Evolutionary conservation across 1,140 invertebrate species (phyloP), one percentile per base, ranked within the genome.

Genomic region (Antheraea mylitta): DNA sequence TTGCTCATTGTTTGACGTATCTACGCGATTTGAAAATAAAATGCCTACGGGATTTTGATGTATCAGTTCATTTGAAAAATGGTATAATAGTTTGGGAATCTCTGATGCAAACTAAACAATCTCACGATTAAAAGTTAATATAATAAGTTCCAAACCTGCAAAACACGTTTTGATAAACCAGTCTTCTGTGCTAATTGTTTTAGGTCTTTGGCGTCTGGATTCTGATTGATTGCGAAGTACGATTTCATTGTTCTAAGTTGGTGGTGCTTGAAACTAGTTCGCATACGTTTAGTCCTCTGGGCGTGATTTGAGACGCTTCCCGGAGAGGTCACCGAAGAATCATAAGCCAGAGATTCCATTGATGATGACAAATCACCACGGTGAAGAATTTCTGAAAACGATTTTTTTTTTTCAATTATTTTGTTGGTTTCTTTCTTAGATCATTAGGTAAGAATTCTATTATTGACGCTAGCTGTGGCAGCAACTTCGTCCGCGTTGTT

Each of bases 181-280:
- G 98, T 99, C 93, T 99, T 99, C 85, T 98, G 97, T 0, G 98
- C 97, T 62, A 99, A 89, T 85, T 98, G 97, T 86, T 99, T 99
- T 13, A 99, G 93, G 89, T 99, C 98, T 88, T 99, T 99, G 38
- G 98, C 97, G 83, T 99, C 98, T 7, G 98, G 98, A 92, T 99
- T 99, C 92, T 99, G 98, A 92, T 99, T 99, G 82, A 99, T 96
- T 58, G 97, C 96, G 87, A 99, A 99, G 89, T 99, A 99, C 18
- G 96, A 97, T 91, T 99, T 99, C 98, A 99, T 99, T 2, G 98
- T 98, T 63, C 98, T 92, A n/a, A 99, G 94, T 84, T 99, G 98
- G 89, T 99, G 97, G 85, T 99, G 98, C 82, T 99, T 99, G 93
- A 99, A 99, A 74, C 97, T 98, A n/a, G 98, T 99, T 53, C 98